Evolutionary conservation across 2,888 invertebrate species (phyloP).

Genomic region (Oscheius onirici): DNA sequence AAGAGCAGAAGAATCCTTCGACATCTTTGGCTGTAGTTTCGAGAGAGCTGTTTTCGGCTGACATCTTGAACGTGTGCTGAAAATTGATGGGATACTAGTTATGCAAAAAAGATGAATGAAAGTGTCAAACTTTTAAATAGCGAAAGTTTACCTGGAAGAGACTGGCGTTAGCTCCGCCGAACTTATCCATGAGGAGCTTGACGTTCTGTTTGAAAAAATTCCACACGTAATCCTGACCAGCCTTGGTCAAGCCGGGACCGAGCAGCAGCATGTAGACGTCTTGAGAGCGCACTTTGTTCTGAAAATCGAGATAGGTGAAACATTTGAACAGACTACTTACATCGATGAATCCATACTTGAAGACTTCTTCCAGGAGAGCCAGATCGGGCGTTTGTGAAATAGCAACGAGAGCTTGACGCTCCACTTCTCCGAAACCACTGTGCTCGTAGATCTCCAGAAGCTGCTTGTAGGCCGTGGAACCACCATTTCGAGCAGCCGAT

Average conservation of each 20-base stretch:
- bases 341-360: conserved; percentile 60
- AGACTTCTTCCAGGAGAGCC: conserved; percentile 49
- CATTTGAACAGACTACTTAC: conserved; percentile 28
- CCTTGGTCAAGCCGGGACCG: conserved; percentile 41
- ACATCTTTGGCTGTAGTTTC: conserved; percentile 47
- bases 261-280: conserved; percentile 57
- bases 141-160: conserved; percentile 57
- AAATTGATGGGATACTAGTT: not conserved
- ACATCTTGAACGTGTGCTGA: conserved; percentile 38
- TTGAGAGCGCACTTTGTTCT: conserved; percentile 66
- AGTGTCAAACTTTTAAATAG: not conserved
- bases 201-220: conserved; percentile 63
- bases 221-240: conserved; percentile 62
- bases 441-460: conserved; percentile 59
- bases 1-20: conserved; percentile 40
- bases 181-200: conserved; percentile 56
- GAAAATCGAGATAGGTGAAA: conserved; percentile 7
- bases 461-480: conserved; percentile 46
- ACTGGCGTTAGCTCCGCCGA: conserved; percentile 61
- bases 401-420: conserved; percentile 55
- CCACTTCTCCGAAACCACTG: conserved; percentile 60
- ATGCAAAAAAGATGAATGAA: too few species aligned
- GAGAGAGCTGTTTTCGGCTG: conserved; percentile 39
- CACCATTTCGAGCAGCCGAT: conserved; percentile 53
- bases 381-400: conserved; percentile 53